Conservation (phyloP, 2,113 vertebrate genomes). For the Chloebia gouldiae region DNA sequence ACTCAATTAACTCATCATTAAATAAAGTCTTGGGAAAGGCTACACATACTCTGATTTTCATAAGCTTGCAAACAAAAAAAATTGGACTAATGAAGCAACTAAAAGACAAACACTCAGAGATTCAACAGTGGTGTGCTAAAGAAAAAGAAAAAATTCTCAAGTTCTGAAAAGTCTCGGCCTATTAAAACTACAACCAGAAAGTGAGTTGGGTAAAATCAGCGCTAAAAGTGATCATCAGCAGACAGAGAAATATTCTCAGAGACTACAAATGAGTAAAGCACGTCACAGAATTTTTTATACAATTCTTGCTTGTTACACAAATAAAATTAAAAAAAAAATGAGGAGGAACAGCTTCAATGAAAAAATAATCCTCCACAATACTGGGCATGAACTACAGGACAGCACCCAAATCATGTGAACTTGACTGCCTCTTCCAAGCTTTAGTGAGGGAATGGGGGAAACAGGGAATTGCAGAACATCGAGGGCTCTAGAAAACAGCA, state of each 20-base stretch:
- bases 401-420: accelerated
- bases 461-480: not conserved
- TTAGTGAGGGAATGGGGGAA: accelerated
- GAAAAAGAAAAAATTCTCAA: not conserved
- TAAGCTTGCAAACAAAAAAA: not conserved
- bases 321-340: accelerated
- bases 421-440: not conserved
- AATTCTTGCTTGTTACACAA: not conserved
- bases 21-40: not conserved
- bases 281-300: not conserved
- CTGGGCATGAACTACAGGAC: not conserved
- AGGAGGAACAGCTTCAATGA: not conserved
- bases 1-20: not conserved
- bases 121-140: not conserved
- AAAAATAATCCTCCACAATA: not conserved
- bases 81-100: not conserved
- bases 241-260: not conserved
- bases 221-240: not conserved
- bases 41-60: not conserved
- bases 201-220: not conserved
- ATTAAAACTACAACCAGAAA: not conserved
- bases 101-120: not conserved
- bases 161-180: not conserved
- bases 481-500: not conserved
- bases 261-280: not conserved